Conservation (phyloP, 2,113 vertebrate genomes). For the Pseudonaja textilis region DNA sequence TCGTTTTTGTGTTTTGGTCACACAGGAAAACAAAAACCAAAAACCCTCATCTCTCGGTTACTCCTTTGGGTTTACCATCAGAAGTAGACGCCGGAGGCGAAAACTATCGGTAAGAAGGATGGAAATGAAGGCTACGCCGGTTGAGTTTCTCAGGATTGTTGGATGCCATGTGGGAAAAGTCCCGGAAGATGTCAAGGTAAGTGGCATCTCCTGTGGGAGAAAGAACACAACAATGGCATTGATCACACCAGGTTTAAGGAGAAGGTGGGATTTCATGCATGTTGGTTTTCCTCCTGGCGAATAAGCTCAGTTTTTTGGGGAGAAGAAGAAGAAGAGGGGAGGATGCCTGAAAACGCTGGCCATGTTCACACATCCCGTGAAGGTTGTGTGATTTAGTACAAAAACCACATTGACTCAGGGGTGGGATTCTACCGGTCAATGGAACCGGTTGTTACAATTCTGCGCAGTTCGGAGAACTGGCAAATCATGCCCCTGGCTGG, state of each 20-base stretch:
- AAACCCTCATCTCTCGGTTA: no score
- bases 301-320: neutral
- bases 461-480: no score
- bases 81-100: rapidly evolving
- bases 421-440: no score
- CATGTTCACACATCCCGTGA: neutral
- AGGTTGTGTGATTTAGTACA: neutral
- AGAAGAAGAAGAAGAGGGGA: neutral
- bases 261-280: neutral
- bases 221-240: constrained; percentile 26
- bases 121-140: constrained; percentile 79
- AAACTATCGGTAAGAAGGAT: constrained; percentile 78
- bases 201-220: constrained; percentile 80
- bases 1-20: neutral
- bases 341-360: neutral
- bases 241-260: neutral
- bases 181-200: constrained; percentile 85
- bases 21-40: no score
- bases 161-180: constrained; percentile 89
- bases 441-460: no score
- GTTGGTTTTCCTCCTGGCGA: neutral
- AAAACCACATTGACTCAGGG: neutral
- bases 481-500: no score
- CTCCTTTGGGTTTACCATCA: rapidly evolving
- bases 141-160: constrained; percentile 85